Percentiles rank a stretch among this genome's conserved stretches.
Evolutionary conservation across 2,113 vertebrate species (phyloP).

Genomic region (Pachyramphus minor): DNA sequence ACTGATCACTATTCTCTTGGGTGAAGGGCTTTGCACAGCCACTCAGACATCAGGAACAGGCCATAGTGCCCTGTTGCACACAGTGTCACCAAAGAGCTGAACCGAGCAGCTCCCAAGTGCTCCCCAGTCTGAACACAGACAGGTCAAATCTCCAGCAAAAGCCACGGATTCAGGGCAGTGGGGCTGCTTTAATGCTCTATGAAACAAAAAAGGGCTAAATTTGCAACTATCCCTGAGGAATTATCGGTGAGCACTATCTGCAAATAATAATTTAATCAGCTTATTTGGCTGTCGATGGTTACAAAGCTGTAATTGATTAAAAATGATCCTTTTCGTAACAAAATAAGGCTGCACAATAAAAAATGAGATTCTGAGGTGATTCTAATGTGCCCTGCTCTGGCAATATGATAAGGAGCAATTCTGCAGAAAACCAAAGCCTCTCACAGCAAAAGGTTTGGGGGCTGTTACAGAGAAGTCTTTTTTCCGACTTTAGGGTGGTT

Average conservation of each 20-base stretch:
- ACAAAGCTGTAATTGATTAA: slow-evolving; percentile 55
- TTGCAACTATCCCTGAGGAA: slow-evolving; percentile 2
- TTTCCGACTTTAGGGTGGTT: background rate
- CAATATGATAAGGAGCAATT: background rate
- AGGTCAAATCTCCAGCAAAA: background rate
- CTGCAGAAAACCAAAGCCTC: background rate
- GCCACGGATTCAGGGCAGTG: background rate
- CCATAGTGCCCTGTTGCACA: background rate
- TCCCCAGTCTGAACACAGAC: background rate
- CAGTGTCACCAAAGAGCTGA: background rate
- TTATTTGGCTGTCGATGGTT: slow-evolving; percentile 39
- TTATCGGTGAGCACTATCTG: slow-evolving; percentile 33
- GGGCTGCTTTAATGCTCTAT: background rate
- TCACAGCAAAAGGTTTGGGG: background rate
- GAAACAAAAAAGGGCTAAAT: background rate
- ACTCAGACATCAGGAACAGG: background rate
- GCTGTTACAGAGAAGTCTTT: background rate
- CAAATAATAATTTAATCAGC: slow-evolving; percentile 53
- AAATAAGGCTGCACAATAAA: slow-evolving; percentile 27
- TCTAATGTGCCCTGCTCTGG: slow-evolving; percentile 10
- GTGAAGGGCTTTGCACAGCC: background rate
- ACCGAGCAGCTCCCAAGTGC: background rate
- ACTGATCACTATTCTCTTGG: background rate
- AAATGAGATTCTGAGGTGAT: slow-evolving; percentile 20
- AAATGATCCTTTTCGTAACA: slow-evolving; percentile 48